Evolutionary conservation across 2,113 vertebrate species (phyloP).

Genomic region (Eulemur macaco): DNA sequence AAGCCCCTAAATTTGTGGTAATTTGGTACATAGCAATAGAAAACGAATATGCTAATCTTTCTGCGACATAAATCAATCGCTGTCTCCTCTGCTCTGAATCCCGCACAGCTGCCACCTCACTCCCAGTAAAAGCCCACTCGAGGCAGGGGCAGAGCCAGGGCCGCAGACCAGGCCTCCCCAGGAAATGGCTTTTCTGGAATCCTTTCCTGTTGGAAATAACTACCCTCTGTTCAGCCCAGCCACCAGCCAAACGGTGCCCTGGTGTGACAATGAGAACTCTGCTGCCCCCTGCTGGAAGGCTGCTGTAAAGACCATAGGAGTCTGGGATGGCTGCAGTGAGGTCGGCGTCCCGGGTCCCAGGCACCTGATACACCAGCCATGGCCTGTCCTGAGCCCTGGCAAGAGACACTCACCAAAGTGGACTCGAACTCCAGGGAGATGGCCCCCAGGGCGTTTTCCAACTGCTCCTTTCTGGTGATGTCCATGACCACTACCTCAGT

Average conservation of each 20-base stretch:
- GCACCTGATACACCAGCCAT: not conserved
- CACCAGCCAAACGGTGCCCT: accelerated
- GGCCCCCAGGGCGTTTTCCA: slow-evolving; percentile 90
- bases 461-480: slow-evolving; percentile 85
- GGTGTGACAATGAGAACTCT: not conserved
- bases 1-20: not conserved
- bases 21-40: no score
- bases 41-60: not conserved
- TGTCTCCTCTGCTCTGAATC: not conserved
- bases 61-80: not conserved
- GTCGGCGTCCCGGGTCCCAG: accelerated
- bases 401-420: slow-evolving; percentile 87
- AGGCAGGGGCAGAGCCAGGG: not conserved
- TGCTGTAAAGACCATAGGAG: not conserved
- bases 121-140: not conserved
- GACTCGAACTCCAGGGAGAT: slow-evolving; percentile 92
- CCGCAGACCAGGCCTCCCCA: not conserved
- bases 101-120: not conserved
- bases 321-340: accelerated
- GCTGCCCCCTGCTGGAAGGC: slow-evolving; percentile 45
- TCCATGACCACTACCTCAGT: slow-evolving; percentile 92
- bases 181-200: not conserved
- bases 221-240: no score
- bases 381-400: accelerated
- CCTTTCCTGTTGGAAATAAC: not conserved